A percentile compares a stretch with the other conserved stretches of the same genome.
phyloP scores from a whole-genome alignment of 2,888 invertebrate genomes.

The Petrolisthes cinctipes region DNA sequence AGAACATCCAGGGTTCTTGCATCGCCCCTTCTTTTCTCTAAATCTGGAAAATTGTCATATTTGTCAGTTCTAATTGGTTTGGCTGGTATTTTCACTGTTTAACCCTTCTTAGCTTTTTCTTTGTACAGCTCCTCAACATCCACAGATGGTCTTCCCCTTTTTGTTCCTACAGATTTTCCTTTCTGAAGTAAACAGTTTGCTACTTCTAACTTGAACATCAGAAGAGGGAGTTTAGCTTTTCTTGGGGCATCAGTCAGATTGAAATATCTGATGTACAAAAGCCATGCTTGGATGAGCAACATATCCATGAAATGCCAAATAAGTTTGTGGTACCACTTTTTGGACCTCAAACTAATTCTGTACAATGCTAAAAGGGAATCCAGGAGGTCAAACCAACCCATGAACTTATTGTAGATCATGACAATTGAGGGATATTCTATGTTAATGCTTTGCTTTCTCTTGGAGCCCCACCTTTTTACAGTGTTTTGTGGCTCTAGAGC shows the following conservation, averaged over 20 bases:
- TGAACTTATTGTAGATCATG: conserved; percentile 66
- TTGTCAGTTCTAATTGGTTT: conserved; percentile 20
- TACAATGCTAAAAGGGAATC: conserved; percentile 68
- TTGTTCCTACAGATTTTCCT: not conserved
- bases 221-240: too few species aligned
- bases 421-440: conserved; percentile 35
- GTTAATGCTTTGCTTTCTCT: not conserved
- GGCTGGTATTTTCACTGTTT: conserved; percentile 19
- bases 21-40: conserved; percentile 23
- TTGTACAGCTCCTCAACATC: conserved; percentile 23
- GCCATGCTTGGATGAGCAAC: too few species aligned
- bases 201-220: conserved; percentile 31
- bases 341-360: conserved; percentile 66
- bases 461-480: conserved; percentile 66
- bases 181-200: conserved; percentile 25
- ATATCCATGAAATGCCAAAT: too few species aligned
- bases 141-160: conserved; percentile 32
- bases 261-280: not conserved
- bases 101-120: conserved; percentile 5
- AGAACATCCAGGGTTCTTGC: conserved; percentile 31
- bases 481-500: conserved; percentile 66
- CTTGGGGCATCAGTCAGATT: too few species aligned
- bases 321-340: conserved; percentile 67
- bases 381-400: conserved; percentile 68
- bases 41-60: conserved; percentile 24